phyloP scores from a whole-genome alignment of 2,113 vertebrate genomes.

The Himantopus leucocephalus region DNA sequence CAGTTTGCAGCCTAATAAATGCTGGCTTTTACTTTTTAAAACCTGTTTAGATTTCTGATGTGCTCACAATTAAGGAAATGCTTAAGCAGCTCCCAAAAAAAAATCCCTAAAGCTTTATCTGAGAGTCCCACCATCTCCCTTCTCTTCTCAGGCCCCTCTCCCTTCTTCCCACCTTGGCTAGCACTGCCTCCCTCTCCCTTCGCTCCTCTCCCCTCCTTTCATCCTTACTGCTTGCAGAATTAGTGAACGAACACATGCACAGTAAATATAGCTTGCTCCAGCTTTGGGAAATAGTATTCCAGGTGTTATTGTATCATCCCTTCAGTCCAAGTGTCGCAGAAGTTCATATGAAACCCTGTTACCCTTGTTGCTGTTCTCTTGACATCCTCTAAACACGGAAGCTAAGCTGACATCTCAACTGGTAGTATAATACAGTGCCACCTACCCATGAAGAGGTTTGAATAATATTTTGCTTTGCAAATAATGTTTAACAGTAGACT shows the following conservation, averaged over 20 bases:
- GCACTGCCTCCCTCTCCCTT: neutral
- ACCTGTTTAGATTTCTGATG: neutral
- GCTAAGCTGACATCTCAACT: neutral
- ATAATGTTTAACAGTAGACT: neutral
- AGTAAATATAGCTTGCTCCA: neutral
- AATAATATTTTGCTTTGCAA: neutral
- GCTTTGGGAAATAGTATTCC: neutral
- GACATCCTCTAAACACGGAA: fast-evolving
- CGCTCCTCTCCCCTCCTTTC: neutral
- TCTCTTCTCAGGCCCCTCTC: neutral
- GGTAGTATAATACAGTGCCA: neutral
- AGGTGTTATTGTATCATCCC: neutral
- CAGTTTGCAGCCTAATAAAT: neutral
- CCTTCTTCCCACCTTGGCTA: neutral
- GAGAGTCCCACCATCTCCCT: neutral
- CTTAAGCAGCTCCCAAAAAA: neutral
- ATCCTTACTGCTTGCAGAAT: neutral
- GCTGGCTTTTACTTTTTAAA: neutral
- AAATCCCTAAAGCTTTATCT: neutral
- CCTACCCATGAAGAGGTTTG: neutral
- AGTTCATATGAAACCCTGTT: neutral
- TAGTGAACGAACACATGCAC: neutral
- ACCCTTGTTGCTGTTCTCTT: neutral
- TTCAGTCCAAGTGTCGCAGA: neutral
- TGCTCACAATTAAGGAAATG: neutral